Conservation (phyloP, 2,113 vertebrate species). For the Excalfactoria chinensis region DNA sequence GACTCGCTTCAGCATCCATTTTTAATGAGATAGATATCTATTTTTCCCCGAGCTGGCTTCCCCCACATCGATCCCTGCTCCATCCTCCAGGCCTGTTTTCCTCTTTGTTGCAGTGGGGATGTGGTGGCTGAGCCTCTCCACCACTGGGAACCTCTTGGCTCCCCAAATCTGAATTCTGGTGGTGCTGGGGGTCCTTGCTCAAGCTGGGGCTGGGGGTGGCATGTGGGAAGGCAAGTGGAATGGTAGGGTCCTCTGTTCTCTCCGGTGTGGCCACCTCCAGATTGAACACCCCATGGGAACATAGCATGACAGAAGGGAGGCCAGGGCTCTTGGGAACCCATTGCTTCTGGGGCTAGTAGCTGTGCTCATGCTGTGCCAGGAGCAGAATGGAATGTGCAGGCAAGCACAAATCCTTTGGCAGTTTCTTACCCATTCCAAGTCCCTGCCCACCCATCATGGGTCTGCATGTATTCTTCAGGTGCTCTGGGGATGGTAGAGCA, state of each 20-base stretch:
- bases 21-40: conserved; percentile 70
- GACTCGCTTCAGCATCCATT: conserved; percentile 61
- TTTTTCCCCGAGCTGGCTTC: conserved; percentile 73
- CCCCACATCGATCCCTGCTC: conserved; percentile 57
- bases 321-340: background rate
- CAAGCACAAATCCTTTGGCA: background rate
- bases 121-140: accelerated
- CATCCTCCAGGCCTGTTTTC: background rate
- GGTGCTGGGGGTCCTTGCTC: accelerated
- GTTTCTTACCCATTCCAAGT: background rate
- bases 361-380: background rate
- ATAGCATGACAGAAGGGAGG: background rate
- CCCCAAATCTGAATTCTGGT: background rate
- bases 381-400: background rate
- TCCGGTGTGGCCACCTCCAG: accelerated
- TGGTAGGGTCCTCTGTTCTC: background rate
- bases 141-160: background rate
- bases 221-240: background rate
- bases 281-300: background rate
- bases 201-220: accelerated
- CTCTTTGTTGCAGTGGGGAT: background rate
- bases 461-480: background rate
- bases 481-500: background rate
- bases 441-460: background rate
- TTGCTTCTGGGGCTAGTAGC: background rate